Percentiles rank a stretch among this genome's conserved stretches.
Conservation (phyloP, 2,888 invertebrate genomes). For the Adineta ricciae region DNA sequence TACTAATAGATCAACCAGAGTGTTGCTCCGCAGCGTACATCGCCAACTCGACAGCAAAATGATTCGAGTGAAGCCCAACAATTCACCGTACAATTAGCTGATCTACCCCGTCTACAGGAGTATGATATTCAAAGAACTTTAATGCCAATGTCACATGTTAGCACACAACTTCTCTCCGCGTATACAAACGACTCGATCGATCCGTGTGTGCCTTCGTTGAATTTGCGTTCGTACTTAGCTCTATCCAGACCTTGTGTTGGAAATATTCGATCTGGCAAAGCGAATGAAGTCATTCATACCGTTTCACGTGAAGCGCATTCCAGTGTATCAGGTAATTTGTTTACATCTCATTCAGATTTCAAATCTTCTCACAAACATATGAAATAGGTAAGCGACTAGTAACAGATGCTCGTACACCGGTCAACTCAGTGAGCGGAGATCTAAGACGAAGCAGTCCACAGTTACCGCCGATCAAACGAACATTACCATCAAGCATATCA, state of each 20-base stretch:
- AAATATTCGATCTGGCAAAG: not conserved
- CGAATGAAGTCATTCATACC: not conserved
- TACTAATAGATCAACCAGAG: not conserved
- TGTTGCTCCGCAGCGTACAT: not conserved
- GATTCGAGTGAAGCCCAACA: not conserved
- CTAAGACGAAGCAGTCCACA: not conserved
- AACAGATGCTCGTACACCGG: not conserved
- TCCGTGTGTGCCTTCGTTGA: not conserved
- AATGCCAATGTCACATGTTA: not conserved
- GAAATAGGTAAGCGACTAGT: not conserved
- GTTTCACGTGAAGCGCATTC: not conserved
- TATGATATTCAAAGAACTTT: not conserved
- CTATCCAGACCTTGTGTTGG: not conserved
- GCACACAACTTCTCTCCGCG: not conserved
- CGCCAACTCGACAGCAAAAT: not conserved
- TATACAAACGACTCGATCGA: not conserved
- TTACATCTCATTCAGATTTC: no score
- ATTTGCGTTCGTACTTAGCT: not conserved
- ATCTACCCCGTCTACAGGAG: not conserved
- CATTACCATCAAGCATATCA: no score
- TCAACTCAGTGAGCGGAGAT: not conserved
- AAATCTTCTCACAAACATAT: no score
- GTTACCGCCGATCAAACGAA: not conserved
- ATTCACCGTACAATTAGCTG: not conserved
- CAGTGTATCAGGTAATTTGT: not conserved